Evolutionary conservation across 2,797 vertebrate genomes (phyloP).

Genomic region (Danio choprae): DNA sequence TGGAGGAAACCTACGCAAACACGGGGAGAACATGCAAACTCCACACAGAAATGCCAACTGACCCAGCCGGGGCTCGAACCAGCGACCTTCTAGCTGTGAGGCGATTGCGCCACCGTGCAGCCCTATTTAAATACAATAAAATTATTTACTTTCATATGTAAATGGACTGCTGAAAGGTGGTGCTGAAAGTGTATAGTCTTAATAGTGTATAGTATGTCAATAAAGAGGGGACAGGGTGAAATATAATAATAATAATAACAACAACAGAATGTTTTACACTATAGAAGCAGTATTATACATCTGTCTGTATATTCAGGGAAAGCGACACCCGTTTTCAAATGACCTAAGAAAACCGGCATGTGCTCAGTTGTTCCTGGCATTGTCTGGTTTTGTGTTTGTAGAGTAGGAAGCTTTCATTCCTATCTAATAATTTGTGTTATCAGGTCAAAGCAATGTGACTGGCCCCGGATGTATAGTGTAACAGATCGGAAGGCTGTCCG

Average conservation of each 20-base stretch:
- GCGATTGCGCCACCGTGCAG: no score
- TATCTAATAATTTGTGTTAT: conserved; percentile 67
- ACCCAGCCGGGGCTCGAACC: no score
- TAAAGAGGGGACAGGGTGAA: not conserved
- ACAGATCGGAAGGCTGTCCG: conserved; percentile 60
- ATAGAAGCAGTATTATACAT: not conserved
- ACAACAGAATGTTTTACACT: no score
- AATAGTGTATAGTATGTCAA: not conserved
- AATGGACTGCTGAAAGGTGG: not conserved
- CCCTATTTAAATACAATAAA: no score
- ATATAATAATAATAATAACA: no score
- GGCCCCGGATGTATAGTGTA: conserved; percentile 67
- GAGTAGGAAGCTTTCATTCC: conserved; percentile 67
- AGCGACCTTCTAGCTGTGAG: no score
- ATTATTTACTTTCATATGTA: no score
- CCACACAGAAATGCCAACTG: no score
- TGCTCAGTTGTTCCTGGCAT: not conserved
- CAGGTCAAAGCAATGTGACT: conserved; percentile 66
- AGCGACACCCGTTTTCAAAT: not conserved
- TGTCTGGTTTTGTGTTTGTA: conserved; percentile 58
- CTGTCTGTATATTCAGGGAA: not conserved
- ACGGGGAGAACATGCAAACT: no score
- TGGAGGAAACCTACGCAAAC: no score
- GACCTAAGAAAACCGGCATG: not conserved
- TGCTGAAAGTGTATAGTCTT: no score